Base-by-base conservation (phyloP, 2,888 invertebrate species). In the Synergus itoensis region DNA sequence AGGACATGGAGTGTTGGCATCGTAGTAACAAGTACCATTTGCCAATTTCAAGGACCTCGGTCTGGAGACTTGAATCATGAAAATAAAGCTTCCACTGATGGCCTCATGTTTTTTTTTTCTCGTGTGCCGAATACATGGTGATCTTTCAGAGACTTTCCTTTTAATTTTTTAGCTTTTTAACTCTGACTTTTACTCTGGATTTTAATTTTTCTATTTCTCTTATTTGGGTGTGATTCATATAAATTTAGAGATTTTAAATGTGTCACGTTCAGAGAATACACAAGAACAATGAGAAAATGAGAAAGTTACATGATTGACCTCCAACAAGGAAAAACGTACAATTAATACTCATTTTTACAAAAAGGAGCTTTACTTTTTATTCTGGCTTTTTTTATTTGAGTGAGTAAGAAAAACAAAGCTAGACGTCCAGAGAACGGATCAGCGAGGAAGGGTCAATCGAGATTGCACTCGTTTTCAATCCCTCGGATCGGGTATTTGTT, bases 401-500 rank as follows among this genome's bases (percentile, higher is more conserved):
- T 16, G 11, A 21, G 41, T 62, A 63, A 63, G 43, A 63, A 45
- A 69, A 63, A 62, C 43, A 60, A 76, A 62, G 41, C 40, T 62
- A 41, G 11, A 40, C 28, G 18, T 48, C 77, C 21, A 21, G 21
- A 53, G n/a, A 36, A 11, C 9, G 48, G 48, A 73, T 73, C 48
- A 73, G 53, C 53, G 73, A 73, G 53, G 53, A 73, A 73, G 73
- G 73, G 45, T 73, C 53, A 73, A 73, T 73, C 73, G 53, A 28
- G 73, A 73, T 73, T 73, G 48, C 73, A 73, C 53, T 36, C 73
- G 53, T 53, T 73, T 73, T 73, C 73, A 73, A 73, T 73, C 73
- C 53, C 43, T 16, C 48, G 73, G 36, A 53, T 73, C 36, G 53
- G 78, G 85, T 86, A 87, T 86, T 86, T 86, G 87, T 86, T 86